These are phyloP conservation scores for Equus quagga DNA, from an alignment of 2,113 vertebrate genomes.

Conservation along the genomic window DNA sequence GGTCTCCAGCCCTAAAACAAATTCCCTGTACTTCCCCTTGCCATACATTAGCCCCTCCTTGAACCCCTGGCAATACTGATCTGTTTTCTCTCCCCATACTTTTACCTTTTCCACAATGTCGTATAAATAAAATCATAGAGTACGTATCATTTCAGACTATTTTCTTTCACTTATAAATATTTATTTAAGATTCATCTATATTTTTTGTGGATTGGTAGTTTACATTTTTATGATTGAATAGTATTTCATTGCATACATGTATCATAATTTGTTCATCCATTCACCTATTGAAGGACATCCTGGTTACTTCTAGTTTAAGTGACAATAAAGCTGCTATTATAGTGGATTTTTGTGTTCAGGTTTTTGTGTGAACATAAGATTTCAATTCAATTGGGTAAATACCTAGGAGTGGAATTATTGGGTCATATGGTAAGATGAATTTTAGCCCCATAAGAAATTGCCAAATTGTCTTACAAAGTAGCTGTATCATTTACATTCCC, in stretches of 20 bases:
- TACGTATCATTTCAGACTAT: neutral
- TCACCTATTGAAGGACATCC: neutral
- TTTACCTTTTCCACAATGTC: neutral
- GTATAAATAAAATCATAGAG: neutral
- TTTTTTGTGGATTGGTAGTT: neutral
- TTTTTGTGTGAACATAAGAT: neutral
- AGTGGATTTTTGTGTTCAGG: neutral
- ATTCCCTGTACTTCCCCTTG: neutral
- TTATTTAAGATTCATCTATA: neutral
- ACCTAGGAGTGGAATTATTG: neutral
- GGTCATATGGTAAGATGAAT: neutral
- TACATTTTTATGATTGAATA: neutral
- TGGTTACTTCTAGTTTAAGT: neutral
- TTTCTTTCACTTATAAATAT: neutral
- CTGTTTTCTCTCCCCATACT: neutral
- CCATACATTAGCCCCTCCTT: neutral
- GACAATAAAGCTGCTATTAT: neutral
- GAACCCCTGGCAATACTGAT: neutral
- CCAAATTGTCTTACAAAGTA: neutral
- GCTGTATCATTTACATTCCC: neutral
- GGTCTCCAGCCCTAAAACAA: neutral
- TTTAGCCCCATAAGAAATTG: neutral
- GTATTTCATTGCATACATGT: neutral
- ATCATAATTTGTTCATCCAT: neutral
- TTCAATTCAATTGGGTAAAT: neutral